Evolutionary conservation across 1,140 invertebrate genomes (phyloP).

Genomic region (Muscidifurax raptorellus): DNA sequence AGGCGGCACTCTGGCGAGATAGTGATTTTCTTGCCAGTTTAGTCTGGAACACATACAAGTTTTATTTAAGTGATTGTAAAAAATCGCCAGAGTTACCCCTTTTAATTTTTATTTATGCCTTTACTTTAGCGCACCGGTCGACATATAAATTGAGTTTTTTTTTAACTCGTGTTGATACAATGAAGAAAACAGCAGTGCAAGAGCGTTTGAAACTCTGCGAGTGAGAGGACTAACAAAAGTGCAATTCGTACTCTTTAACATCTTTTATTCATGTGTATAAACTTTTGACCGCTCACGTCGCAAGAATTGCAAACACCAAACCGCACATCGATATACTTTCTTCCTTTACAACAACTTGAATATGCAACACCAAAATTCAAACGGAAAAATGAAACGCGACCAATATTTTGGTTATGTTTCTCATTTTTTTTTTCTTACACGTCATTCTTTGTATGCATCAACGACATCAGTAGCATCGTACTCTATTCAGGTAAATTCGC

Average conservation of each 20-base stretch:
- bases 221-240: conserved; percentile 18
- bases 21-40: conserved; percentile 2
- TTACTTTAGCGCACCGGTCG: background rate
- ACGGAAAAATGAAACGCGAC: conserved; percentile 40
- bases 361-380: conserved; percentile 35
- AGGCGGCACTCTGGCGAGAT: background rate
- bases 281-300: conserved; percentile 1
- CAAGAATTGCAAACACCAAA: background rate
- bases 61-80: background rate
- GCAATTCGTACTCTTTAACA: background rate
- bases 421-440: background rate
- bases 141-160: conserved; percentile 38
- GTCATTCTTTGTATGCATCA: conserved; percentile 21
- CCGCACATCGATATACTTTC: conserved; percentile 37
- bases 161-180: conserved; percentile 34
- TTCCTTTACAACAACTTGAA: conserved; percentile 38
- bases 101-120: conserved; percentile 1
- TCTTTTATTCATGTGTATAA: conserved; percentile 14
- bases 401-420: conserved; percentile 37
- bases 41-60: background rate
- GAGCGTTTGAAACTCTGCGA: conserved; percentile 23
- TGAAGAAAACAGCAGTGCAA: conserved; percentile 35
- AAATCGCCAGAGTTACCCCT: conserved; percentile 22
- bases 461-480: conserved; percentile 40
- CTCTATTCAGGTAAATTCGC: conserved; percentile 52